These are phyloP conservation scores for Caenorhabditis sulstoni DNA, from an alignment of 2,888 invertebrate genomes.

Conservation along the genomic window DNA sequence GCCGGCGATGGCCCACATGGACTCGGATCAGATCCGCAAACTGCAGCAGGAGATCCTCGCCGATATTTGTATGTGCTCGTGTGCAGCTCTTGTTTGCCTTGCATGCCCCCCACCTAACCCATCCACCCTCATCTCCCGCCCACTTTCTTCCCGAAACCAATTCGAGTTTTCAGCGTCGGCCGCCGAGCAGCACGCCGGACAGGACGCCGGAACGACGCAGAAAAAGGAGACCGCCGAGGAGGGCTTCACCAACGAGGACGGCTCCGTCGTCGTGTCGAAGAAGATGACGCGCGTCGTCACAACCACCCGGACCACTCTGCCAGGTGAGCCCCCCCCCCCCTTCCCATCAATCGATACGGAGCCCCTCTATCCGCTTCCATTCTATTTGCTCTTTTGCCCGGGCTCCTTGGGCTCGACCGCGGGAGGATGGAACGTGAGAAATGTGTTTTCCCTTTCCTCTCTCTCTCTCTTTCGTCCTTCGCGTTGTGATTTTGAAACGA, in stretches of 20 bases:
- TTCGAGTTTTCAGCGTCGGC: slow-evolving; percentile 38
- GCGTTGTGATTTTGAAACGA: no score
- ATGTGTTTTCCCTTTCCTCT: slow-evolving; percentile 34
- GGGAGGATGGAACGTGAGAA: slow-evolving; percentile 40
- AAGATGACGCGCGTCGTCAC: slow-evolving; percentile 80
- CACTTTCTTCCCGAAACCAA: background rate
- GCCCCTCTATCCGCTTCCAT: slow-evolving; percentile 10
- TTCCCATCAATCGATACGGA: no score
- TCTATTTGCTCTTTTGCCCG: slow-evolving; percentile 21
- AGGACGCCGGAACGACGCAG: slow-evolving; percentile 68
- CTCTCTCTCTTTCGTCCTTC: background rate
- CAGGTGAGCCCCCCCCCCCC: slow-evolving; percentile 67
- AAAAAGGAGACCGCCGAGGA: slow-evolving; percentile 79
- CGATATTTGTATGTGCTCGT: slow-evolving; percentile 71
- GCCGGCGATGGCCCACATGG: slow-evolving; percentile 78
- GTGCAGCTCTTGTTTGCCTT: background rate
- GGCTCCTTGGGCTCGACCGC: background rate
- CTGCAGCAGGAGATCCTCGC: slow-evolving; percentile 77
- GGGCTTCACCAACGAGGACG: slow-evolving; percentile 79
- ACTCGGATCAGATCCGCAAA: slow-evolving; percentile 73
- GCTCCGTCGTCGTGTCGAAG: slow-evolving; percentile 79
- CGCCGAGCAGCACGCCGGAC: slow-evolving; percentile 46
- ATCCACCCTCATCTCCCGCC: background rate
- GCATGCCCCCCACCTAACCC: no score
- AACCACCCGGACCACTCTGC: slow-evolving; percentile 78